These are phyloP conservation scores for Ammospiza caudacuta DNA, from an alignment of 2,113 vertebrate species.

Conservation along the genomic window DNA sequence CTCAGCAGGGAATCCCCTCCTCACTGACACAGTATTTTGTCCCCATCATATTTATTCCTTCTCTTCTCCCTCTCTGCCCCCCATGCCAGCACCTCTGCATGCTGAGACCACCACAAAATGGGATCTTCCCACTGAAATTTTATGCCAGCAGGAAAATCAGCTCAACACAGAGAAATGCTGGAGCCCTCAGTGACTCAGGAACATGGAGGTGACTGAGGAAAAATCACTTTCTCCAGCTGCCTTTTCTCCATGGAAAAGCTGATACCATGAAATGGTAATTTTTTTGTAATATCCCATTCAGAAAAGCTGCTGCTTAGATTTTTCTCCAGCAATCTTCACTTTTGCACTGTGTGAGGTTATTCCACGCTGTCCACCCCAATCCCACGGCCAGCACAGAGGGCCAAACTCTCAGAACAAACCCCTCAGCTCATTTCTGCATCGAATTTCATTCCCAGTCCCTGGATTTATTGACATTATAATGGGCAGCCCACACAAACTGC, in stretches of 20 bases:
- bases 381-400: fast-evolving
- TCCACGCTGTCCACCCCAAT: fast-evolving
- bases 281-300: background rate
- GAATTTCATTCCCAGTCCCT: conserved; percentile 17
- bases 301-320: background rate
- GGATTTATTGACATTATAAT: conserved; percentile 63
- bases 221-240: background rate
- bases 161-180: background rate
- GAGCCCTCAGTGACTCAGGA: background rate
- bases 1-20: fast-evolving
- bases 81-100: fast-evolving
- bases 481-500: conserved; percentile 60
- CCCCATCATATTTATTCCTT: background rate
- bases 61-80: background rate
- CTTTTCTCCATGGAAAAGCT: background rate
- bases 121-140: background rate
- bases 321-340: background rate
- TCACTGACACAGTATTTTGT: background rate
- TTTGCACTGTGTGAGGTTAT: background rate
- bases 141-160: background rate
- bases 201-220: background rate
- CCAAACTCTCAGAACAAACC: background rate
- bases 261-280: background rate
- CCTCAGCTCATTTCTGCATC: background rate
- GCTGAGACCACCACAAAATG: background rate